Evolutionary conservation across 1,140 invertebrate species (phyloP).

Genomic region (Orchesella cincta): DNA sequence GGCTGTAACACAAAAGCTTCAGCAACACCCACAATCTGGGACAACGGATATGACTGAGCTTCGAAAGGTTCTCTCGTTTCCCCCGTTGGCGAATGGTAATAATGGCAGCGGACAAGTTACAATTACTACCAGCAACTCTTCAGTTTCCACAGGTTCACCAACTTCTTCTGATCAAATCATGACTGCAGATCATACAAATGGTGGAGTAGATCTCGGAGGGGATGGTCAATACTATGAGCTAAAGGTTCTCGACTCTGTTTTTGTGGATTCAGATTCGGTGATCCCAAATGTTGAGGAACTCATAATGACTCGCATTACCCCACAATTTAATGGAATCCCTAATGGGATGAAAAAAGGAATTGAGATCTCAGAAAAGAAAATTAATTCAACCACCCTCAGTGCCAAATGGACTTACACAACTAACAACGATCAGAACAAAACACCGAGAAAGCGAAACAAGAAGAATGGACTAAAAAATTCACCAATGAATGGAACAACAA

Average conservation of each 20-base stretch:
- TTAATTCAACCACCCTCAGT: slow-evolving; percentile 48
- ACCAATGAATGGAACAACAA: background rate
- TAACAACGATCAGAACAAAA: slow-evolving; percentile 29
- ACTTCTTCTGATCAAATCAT: slow-evolving; percentile 23
- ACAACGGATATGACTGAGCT: slow-evolving; percentile 47
- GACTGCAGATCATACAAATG: background rate
- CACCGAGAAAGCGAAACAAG: slow-evolving; percentile 21
- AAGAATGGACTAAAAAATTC: background rate
- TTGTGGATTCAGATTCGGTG: slow-evolving; percentile 42
- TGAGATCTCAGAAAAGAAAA: slow-evolving; percentile 44
- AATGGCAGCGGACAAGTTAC: background rate
- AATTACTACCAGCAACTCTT: background rate
- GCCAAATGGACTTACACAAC: slow-evolving; percentile 49
- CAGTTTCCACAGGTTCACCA: slow-evolving; percentile 7
- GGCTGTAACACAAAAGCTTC: background rate
- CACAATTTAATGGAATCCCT: background rate
- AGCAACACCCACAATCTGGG: background rate
- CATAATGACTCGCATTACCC: slow-evolving; percentile 49
- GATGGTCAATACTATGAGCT: slow-evolving; percentile 44
- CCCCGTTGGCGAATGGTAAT: slow-evolving; percentile 36
- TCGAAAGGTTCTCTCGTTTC: slow-evolving; percentile 47
- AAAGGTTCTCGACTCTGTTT: slow-evolving; percentile 44
- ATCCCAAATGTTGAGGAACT: slow-evolving; percentile 50
- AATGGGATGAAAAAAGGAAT: background rate
- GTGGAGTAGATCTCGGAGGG: background rate